phyloP scores from a whole-genome alignment of 2,888 invertebrate species.

The Ichneumoninae sp. region DNA sequence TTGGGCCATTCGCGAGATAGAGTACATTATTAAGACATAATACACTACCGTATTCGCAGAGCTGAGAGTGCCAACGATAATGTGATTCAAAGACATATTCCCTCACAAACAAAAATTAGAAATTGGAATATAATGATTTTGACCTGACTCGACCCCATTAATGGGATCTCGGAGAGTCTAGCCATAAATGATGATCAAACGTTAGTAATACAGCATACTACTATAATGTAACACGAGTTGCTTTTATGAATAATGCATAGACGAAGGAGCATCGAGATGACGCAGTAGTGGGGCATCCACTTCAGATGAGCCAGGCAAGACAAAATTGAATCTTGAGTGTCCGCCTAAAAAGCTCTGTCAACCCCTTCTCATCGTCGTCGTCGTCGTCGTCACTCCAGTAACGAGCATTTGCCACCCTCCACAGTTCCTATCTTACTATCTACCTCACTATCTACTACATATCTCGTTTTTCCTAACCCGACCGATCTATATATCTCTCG shows the following conservation, averaged over 20 bases:
- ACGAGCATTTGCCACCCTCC: slow-evolving; percentile 71
- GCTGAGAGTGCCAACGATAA: neutral
- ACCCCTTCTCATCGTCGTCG: slow-evolving; percentile 69
- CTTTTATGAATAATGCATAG: slow-evolving; percentile 83
- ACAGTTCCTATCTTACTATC: slow-evolving; percentile 20
- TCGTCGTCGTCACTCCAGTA: slow-evolving; percentile 67
- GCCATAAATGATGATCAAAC: slow-evolving; percentile 33
- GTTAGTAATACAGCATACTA: slow-evolving; percentile 29
- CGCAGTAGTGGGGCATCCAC: slow-evolving; percentile 81
- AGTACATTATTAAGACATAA: no score
- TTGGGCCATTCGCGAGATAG: no score
- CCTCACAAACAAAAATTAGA: neutral
- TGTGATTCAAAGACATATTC: neutral
- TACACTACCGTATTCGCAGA: neutral
- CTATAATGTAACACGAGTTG: slow-evolving; percentile 78
- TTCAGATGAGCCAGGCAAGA: slow-evolving; percentile 84
- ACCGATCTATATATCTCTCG: slow-evolving; percentile 34
- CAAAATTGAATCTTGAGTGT: slow-evolving; percentile 82
- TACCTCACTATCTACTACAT: neutral
- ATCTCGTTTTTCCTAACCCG: neutral
- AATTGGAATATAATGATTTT: neutral
- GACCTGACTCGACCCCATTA: neutral
- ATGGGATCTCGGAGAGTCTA: neutral
- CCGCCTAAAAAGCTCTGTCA: slow-evolving; percentile 78
- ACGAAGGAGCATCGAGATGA: slow-evolving; percentile 81